These are phyloP conservation scores for Equus przewalskii DNA, from an alignment of 2,113 vertebrate genomes.

Conservation along the genomic window DNA sequence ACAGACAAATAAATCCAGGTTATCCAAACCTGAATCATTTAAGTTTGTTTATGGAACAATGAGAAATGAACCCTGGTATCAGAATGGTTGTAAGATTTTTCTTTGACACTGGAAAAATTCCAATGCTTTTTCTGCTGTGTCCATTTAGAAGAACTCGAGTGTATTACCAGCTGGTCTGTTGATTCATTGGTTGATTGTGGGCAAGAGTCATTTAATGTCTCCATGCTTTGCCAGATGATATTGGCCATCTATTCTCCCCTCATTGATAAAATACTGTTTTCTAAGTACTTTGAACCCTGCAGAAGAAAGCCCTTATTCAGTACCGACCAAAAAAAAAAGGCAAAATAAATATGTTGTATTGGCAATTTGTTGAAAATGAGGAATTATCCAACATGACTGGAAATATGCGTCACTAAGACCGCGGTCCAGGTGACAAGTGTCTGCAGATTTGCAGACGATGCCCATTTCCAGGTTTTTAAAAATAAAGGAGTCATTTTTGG, in stretches of 20 bases:
- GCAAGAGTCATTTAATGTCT: constrained; percentile 43
- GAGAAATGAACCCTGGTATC: background rate
- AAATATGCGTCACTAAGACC: constrained; percentile 65
- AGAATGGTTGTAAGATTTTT: background rate
- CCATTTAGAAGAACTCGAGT: background rate
- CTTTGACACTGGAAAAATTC: constrained; percentile 14
- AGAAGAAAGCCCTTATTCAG: constrained; percentile 60
- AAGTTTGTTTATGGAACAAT: background rate
- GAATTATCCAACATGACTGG: constrained; percentile 56
- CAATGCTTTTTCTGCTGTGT: background rate
- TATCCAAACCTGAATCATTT: constrained; percentile 2
- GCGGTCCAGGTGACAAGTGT: constrained; percentile 68
- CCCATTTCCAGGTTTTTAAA: constrained; percentile 69
- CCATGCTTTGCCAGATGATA: constrained; percentile 47
- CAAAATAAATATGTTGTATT: constrained; percentile 37
- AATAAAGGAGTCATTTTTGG: constrained; percentile 69
- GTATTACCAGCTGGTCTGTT: background rate
- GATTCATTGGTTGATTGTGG: background rate
- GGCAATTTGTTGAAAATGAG: constrained; percentile 54
- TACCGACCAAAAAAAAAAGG: background rate
- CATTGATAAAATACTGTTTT: constrained; percentile 65
- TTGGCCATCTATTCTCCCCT: background rate
- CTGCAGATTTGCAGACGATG: constrained; percentile 66
- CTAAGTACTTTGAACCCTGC: constrained; percentile 21
- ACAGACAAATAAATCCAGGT: background rate